These are phyloP conservation scores for Myotis vivesi DNA, from an alignment of 2,797 vertebrate species.

Conservation along the genomic window DNA sequence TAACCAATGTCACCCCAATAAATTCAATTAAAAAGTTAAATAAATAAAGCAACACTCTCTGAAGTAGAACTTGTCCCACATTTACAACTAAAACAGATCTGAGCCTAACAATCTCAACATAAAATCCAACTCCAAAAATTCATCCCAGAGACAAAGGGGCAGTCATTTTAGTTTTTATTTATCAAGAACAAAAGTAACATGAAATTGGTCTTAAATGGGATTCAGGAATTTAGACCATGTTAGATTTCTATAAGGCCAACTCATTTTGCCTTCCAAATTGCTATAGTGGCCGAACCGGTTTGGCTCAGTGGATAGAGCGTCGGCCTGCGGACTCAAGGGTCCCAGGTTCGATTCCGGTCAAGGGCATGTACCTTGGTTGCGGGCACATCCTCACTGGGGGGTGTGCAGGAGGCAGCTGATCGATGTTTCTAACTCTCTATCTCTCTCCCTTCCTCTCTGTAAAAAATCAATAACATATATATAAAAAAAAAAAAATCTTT, in stretches of 20 bases:
- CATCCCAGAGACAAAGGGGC: not conserved
- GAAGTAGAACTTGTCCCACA: not conserved
- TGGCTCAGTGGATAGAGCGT: too few relatives aligned
- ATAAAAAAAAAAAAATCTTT: too few relatives aligned
- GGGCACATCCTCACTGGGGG: too few relatives aligned
- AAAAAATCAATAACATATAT: too few relatives aligned
- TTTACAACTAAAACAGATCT: not conserved
- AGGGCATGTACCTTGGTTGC: too few relatives aligned
- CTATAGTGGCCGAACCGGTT: too few relatives aligned
- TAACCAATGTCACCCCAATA: not conserved
- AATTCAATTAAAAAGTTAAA: not conserved
- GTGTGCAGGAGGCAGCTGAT: too few relatives aligned
- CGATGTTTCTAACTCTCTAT: too few relatives aligned
- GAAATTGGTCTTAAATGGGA: not conserved
- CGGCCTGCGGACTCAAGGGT: too few relatives aligned
- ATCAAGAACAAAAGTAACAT: not conserved
- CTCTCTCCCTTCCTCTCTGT: too few relatives aligned
- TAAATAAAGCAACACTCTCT: conserved; percentile 7
- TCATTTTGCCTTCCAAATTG: conserved; percentile 19
- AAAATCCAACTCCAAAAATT: conserved; percentile 39
- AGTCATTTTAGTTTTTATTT: not conserved
- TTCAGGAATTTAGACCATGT: not conserved
- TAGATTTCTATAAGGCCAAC: not conserved
- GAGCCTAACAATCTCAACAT: not conserved
- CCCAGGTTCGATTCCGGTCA: too few relatives aligned